Conservation (phyloP, 2,888 invertebrate species). For the Caenorhabditis zanzibari region DNA sequence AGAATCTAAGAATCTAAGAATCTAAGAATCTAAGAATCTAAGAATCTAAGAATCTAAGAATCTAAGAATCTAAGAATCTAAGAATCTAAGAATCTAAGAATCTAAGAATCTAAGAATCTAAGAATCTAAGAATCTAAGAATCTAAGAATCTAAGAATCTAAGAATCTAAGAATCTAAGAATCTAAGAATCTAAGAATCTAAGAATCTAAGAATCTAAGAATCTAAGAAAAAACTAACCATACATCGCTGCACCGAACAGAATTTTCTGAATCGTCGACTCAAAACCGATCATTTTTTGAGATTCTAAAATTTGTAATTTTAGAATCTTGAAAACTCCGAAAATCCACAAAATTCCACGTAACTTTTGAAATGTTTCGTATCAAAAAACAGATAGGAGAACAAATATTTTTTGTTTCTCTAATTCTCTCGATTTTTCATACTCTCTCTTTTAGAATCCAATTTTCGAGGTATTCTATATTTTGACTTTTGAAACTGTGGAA, state of each 20-base stretch:
- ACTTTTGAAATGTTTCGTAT: neutral
- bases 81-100: no score
- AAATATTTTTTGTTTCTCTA: neutral
- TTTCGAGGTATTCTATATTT: no score
- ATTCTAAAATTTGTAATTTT: neutral
- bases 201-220: no score
- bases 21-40: neutral
- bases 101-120: neutral
- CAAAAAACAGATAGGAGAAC: neutral
- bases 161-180: neutral
- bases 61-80: no score
- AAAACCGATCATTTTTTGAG: neutral
- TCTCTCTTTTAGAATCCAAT: neutral
- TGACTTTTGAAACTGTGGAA: no score
- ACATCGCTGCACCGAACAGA: slow-evolving; percentile 15
- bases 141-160: neutral
- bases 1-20: neutral
- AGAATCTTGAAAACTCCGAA: neutral
- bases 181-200: no score
- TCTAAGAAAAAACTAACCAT: slow-evolving; percentile 3
- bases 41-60: neutral
- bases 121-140: neutral
- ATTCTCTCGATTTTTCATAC: neutral
- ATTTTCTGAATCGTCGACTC: slow-evolving; percentile 35
- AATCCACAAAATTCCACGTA: neutral